Percentiles rank a stretch among this genome's conserved stretches.
Evolutionary conservation across 2,113 vertebrate genomes (phyloP).

Genomic region (Piaya cayana): DNA sequence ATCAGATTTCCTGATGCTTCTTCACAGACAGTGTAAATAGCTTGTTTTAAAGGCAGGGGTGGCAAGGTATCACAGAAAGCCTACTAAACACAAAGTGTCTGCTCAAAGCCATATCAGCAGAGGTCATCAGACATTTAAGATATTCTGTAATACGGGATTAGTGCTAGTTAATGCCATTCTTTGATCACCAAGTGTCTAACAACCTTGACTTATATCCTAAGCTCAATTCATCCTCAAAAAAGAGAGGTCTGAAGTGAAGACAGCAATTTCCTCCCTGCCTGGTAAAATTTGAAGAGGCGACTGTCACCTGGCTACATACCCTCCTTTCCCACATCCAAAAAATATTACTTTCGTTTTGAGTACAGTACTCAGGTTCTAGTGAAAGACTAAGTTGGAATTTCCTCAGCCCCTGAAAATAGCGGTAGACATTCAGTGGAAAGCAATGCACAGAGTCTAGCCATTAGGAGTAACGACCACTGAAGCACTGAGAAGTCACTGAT

Average conservation of each 20-base stretch:
- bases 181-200: constrained; percentile 45
- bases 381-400: neutral
- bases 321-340: neutral
- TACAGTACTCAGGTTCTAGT: neutral
- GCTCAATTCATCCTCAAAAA: neutral
- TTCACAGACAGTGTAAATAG: neutral
- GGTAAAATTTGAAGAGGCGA: constrained; percentile 19
- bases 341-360: neutral
- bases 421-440: neutral
- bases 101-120: neutral
- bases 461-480: neutral
- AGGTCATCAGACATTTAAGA: constrained; percentile 38
- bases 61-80: neutral
- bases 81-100: constrained; percentile 11
- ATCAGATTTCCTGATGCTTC: neutral
- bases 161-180: constrained; percentile 38
- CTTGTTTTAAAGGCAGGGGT: neutral
- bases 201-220: constrained; percentile 12
- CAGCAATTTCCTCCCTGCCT: neutral
- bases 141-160: constrained; percentile 46
- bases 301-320: neutral
- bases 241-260: neutral
- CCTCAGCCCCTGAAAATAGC: neutral
- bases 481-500: neutral
- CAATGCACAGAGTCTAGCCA: neutral